Evolutionary conservation across 2,888 invertebrate species (phyloP).

Genomic region (Strigamia transsilvanica): DNA sequence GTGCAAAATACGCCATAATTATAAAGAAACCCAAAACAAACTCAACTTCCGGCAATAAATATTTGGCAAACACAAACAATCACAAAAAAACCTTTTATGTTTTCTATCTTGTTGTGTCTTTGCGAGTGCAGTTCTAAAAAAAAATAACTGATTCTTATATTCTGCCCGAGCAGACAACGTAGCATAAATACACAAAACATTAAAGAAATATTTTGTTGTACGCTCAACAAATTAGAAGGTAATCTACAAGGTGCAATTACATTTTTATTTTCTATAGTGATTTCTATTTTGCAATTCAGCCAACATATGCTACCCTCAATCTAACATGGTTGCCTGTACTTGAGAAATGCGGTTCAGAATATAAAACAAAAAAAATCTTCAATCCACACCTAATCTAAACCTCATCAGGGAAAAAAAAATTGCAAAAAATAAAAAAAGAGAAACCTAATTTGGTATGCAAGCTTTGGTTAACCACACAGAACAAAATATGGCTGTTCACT

Average conservation of each 20-base stretch:
- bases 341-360: constrained; percentile 30
- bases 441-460: constrained; percentile 24
- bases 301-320: constrained; percentile 40
- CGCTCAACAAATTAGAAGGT: neutral
- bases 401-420: constrained; percentile 5
- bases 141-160: too few species aligned
- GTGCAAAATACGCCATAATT: too few species aligned
- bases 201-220: too few species aligned
- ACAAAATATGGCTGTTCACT: constrained; percentile 23
- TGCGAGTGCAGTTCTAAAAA: too few species aligned
- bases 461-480: constrained; percentile 28
- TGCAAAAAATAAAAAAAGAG: neutral
- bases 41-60: too few species aligned
- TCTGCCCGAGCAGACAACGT: too few species aligned
- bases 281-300: constrained; percentile 46
- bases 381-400: constrained; percentile 45
- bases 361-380: constrained; percentile 19
- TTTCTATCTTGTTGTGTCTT: too few species aligned
- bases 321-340: constrained; percentile 5
- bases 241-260: constrained; percentile 32
- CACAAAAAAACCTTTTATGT: too few species aligned
- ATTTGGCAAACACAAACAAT: too few species aligned
- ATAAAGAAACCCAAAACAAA: too few species aligned
- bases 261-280: neutral
- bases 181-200: too few species aligned